These are phyloP conservation scores for Passer domesticus DNA, from an alignment of 2,113 vertebrate genomes.

Conservation along the genomic window DNA sequence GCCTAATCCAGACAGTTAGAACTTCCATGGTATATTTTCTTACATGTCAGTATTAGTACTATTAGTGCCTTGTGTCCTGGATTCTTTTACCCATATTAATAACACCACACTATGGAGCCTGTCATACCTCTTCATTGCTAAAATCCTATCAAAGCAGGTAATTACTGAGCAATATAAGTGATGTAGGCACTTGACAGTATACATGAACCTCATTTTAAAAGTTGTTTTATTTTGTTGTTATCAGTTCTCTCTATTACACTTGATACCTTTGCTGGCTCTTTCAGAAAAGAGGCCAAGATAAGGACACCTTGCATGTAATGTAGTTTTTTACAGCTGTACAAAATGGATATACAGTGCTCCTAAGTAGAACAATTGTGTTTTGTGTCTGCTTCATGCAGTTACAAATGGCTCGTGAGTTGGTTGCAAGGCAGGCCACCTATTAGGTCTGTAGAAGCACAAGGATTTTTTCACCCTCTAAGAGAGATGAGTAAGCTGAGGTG, in stretches of 20 bases:
- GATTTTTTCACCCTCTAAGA: neutral
- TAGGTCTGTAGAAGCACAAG: neutral
- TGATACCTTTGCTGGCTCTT: neutral
- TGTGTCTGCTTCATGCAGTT: neutral
- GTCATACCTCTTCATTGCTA: neutral
- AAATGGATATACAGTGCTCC: neutral
- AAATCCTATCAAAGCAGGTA: neutral
- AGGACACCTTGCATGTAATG: neutral
- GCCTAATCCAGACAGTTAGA: neutral
- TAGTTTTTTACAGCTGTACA: neutral
- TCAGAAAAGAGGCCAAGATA: neutral
- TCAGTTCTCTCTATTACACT: neutral
- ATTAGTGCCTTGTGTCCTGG: neutral
- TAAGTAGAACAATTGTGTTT: neutral
- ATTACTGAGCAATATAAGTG: neutral
- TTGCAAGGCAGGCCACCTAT: neutral
- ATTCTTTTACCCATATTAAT: neutral
- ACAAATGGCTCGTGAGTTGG: neutral
- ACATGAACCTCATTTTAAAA: neutral
- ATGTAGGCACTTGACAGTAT: neutral
- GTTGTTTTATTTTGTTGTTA: neutral
- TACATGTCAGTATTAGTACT: neutral
- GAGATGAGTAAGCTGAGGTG: neutral
- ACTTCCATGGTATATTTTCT: neutral
- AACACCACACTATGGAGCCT: neutral